Evolutionary conservation across 1,140 invertebrate genomes (phyloP), one percentile per base, ranked within the genome.

Genomic region (Hyphantria cunea): DNA sequence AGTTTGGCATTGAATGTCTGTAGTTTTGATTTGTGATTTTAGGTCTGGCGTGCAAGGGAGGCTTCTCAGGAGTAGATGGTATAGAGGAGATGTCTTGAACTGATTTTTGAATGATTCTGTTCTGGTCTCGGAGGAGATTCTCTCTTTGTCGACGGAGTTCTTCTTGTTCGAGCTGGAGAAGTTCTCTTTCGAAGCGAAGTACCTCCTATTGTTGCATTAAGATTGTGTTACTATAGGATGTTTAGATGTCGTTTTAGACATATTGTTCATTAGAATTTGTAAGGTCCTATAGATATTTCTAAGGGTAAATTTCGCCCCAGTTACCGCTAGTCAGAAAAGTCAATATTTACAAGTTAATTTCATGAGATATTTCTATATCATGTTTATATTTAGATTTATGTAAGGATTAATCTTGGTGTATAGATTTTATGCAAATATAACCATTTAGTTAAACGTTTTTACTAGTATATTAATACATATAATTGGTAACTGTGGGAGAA

Each of bases 131-230:
- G 49, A 94, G 83, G 8, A 95, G 77, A 76, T 95, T 95, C 64
- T 94, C 95, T 4, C 95, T 91, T 76, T 96, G 94, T 3, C 95
- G 90, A 70, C 95, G 94, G n/a, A 96, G 72, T 74, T 96, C 95
- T 83, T 96, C 95, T 80, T 95, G 94, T 81, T 96, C 95, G 31
- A 95, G 75, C 77, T 96, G 95, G 0, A 95, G 74, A 0, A 96
- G 89, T 85, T 96, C 95, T 10, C 94, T 92, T 86, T 96, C 95
- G 41, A 96, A 95, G 66, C 94, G 93, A 39, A 96, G 84, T 13
- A 96, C 95, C 83, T 96, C 95, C 92, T 94, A 77, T 49, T 73
- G n/a, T 39, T 39, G 1, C 17, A 39, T 39, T 39, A 39, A 39
- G 5, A 7, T 65, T 71, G 64, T 42, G 66, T 50, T 71, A n/a